Conservation (phyloP, 2,888 invertebrate species). For the Ectropis crepuscularia region DNA sequence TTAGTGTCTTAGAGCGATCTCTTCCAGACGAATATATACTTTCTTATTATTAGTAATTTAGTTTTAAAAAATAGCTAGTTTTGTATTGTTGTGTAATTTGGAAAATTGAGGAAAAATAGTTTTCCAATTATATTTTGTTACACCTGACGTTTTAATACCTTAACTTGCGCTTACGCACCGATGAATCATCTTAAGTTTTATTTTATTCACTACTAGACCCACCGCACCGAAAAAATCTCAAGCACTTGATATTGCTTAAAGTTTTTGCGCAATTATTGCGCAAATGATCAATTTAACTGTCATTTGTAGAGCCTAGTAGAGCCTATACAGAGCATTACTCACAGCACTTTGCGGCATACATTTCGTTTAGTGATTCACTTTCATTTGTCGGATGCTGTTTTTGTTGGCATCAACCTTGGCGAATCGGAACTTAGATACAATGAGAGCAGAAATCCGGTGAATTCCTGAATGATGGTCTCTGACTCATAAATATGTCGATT, state of each 20-base stretch:
- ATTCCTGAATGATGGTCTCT: slow-evolving; percentile 36
- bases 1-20: too few relatives aligned
- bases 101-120: too few relatives aligned
- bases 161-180: slow-evolving; percentile 5
- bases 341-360: slow-evolving; percentile 42
- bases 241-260: slow-evolving; percentile 1
- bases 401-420: slow-evolving; percentile 41
- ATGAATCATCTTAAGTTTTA: slow-evolving; percentile 1
- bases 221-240: slow-evolving; percentile 6
- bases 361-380: slow-evolving; percentile 57
- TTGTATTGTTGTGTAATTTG: too few relatives aligned
- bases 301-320: slow-evolving; percentile 36
- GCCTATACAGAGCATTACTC: slow-evolving; percentile 38
- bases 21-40: too few relatives aligned
- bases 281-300: slow-evolving; percentile 28
- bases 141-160: neutral
- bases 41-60: too few relatives aligned
- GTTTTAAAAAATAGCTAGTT: too few relatives aligned
- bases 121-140: neutral
- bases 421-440: slow-evolving; percentile 49
- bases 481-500: slow-evolving; percentile 31
- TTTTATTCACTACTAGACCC: slow-evolving; percentile 1
- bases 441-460: slow-evolving; percentile 45
- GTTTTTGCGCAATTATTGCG: slow-evolving; percentile 36
- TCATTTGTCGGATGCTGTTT: slow-evolving; percentile 48